Evolutionary conservation across 2,113 vertebrate species (phyloP), one percentile per base, ranked within the genome.

Genomic region (Sarotherodon lohbergeri): DNA sequence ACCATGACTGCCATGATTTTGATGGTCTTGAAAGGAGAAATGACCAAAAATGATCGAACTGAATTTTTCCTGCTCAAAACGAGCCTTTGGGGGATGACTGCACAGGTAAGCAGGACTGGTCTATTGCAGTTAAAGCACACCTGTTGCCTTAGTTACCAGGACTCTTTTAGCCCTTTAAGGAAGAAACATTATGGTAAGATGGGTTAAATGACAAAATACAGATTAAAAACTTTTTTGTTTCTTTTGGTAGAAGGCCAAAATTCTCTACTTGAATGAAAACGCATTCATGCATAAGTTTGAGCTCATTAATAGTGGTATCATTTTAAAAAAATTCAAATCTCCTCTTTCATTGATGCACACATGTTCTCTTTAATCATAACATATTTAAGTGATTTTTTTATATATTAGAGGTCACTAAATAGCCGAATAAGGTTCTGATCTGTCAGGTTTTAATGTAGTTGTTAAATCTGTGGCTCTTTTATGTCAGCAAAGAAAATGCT

Each of bases 381-480:
- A 73, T 2, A 27, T 27, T 46, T 73, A 17, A 27, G 41, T 73
- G 13, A 2, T 3, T 0, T 61, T 43, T 0, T 12, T 3, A 5
- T 4, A 59, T 59, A 7, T 41, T 24, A 68, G 11, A 41, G n/a
- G 36, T 71, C 36, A 41, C 36, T 41, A 43, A 41, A 43, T 4
- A 24, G n/a, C 36, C 10, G 7, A 22, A 41, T 22, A 43, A 14
- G 36, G n/a, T 43, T 22, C 8, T 3, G 39, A 41, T 24, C 6
- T 16, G n/a, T 43, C n/a, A 43, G 7, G n/a, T 71, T 71, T 71
- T 4, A 71, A 71, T 43, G 7, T 24, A 71, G 22, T 14, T 43
- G n/a, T 24, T 71, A 39, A 41, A 24, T 43, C 66, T 24, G 66
- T 43, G 4, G 63, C 63, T 43, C 36, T 43, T 41, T 71, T 43